These are phyloP conservation scores for Drosophila azteca DNA, from an alignment of 1,140 invertebrate species.

Conservation along the genomic window DNA sequence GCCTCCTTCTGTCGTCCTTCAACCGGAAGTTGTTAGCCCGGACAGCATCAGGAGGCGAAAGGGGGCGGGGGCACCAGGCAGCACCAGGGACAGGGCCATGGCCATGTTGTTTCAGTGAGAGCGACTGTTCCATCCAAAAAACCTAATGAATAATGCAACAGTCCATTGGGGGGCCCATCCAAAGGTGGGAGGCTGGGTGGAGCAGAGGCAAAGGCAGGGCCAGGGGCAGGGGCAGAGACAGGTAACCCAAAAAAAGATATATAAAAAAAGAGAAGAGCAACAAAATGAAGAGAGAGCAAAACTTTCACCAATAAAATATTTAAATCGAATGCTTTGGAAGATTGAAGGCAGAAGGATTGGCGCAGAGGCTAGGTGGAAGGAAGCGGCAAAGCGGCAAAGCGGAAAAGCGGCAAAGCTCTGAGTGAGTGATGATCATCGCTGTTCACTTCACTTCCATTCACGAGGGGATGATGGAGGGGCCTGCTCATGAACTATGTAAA, in stretches of 20 bases:
- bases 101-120: slow-evolving; percentile 49
- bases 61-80: no score
- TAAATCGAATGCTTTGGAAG: slow-evolving; percentile 65
- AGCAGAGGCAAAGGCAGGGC: no score
- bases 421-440: no score
- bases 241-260: slow-evolving; percentile 40
- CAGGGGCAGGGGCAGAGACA: slow-evolving; percentile 26
- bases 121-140: slow-evolving; percentile 11
- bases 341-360: neutral
- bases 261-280: slow-evolving; percentile 1
- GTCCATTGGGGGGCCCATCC: slow-evolving; percentile 22
- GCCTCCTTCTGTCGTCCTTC: neutral
- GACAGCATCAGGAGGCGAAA: no score
- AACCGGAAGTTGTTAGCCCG: slow-evolving; percentile 51
- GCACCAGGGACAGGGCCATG: neutral
- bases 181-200: slow-evolving; percentile 14
- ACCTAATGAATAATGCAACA: slow-evolving; percentile 76
- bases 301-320: slow-evolving; percentile 75
- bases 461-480: no score
- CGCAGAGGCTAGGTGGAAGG: no score
- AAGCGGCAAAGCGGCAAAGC: no score
- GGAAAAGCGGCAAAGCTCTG: no score
- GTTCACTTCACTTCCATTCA: no score
- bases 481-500: no score
- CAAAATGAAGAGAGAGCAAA: slow-evolving; percentile 8